Evolutionary conservation across 1,140 invertebrate species (phyloP).

Genomic region (Pogonomyrmex californicus): DNA sequence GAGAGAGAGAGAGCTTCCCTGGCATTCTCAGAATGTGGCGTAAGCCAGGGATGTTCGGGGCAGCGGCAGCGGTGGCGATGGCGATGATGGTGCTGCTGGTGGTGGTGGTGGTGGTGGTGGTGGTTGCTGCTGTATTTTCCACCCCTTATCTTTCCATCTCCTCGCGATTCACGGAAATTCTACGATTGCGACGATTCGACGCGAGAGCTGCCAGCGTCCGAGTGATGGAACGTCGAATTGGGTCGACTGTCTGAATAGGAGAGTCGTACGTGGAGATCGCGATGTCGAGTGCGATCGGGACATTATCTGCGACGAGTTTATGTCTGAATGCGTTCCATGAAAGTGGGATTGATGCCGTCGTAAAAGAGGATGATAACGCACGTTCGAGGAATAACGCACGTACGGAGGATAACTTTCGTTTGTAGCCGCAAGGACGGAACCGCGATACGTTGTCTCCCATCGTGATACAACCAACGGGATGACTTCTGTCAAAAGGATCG

Average conservation of each 20-base stretch:
- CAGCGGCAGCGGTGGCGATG: not conserved
- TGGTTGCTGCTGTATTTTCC: constrained; percentile 63
- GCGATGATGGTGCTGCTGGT: constrained; percentile 48
- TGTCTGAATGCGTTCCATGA: constrained; percentile 32
- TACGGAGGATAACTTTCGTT: not conserved
- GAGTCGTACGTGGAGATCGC: constrained; percentile 30
- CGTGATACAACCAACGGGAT: constrained; percentile 25
- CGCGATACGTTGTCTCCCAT: not conserved
- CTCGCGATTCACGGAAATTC: constrained; percentile 60
- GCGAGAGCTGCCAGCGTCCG: constrained; percentile 12
- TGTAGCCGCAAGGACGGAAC: constrained; percentile 23
- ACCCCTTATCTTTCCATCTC: constrained; percentile 57
- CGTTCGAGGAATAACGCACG: too few species aligned
- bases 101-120: constrained; percentile 54
- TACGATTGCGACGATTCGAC: constrained; percentile 40
- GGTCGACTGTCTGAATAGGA: constrained; percentile 40
- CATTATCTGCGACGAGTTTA: constrained; percentile 54
- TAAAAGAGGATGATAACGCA: constrained; percentile 53
- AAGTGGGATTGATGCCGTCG: constrained; percentile 11
- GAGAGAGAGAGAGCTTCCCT: constrained; percentile 36
- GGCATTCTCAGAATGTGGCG: constrained; percentile 78
- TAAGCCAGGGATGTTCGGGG: constrained; percentile 56
- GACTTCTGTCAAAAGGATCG: not conserved
- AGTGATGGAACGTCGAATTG: constrained; percentile 43
- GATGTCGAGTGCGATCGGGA: constrained; percentile 48